Base-by-base conservation (phyloP, 2,797 vertebrate genomes). In the Acanthopagrus latus region DNA sequence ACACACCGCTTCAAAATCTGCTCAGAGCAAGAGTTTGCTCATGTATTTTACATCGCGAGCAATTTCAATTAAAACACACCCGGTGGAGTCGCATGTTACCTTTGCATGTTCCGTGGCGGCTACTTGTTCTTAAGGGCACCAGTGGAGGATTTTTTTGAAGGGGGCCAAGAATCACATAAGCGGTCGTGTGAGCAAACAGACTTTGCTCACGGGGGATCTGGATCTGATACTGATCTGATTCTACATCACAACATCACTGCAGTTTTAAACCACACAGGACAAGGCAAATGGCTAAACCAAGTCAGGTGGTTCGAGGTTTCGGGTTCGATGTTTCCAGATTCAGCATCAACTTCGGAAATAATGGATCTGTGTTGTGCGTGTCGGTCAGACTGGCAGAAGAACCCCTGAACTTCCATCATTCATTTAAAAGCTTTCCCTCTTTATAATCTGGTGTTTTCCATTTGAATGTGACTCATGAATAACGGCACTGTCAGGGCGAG, bases 21-120 rank as follows among this genome's bases (percentile, higher is more conserved):
- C 38, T 75, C 47, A n/a, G 58, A 59, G 56, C 75, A 48, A 20
- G 58, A 51, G 65, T 57, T n/a, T 5, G 17, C 80, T 89, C 75
- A 88, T 87, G 64, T 71, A 82, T 84, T 88, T 89, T 86, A 66
- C 76, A 82, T 82, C 18, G 27, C 13, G 43, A 74, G 81, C 70
- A 13, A 29, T 86, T 85, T 87, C 38, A 83, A 72, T 85, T 73
- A 68, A 88, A 86, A 85, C 62, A 62, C 76, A 64, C 73, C 51
- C 78, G 16, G 64, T 23, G 57, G 66, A 84, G 76, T 75, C 47
- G 60, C 76, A 69, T 74, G 62, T 68, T 72, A 25, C 46, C 51
- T 59, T 54, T 54, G 64, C 47, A 52, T 68, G 71, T 64, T 76
- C n/a, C 14, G 29, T 3, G 46, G 27, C 20, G 8, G 68, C 27